Evolutionary conservation across 2,113 vertebrate genomes (phyloP).

Genomic region (Pristiophorus japonicus): DNA sequence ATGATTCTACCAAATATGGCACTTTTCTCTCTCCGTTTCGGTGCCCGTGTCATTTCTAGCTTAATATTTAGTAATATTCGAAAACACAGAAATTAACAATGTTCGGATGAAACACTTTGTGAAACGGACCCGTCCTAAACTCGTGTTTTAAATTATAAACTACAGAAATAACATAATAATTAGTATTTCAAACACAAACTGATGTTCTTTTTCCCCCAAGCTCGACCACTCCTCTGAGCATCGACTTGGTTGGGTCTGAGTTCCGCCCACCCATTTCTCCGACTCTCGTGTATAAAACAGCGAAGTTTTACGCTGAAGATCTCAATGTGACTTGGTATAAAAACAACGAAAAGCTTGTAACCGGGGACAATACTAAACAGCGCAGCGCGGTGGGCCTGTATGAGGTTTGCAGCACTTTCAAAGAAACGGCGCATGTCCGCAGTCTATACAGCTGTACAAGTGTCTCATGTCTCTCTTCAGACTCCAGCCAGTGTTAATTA

Average conservation of each 20-base stretch:
- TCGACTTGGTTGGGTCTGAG: not conserved
- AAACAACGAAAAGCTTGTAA: not conserved
- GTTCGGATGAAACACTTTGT: too few species aligned
- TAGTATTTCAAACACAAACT: not conserved
- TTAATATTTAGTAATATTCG: not conserved
- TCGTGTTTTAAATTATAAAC: not conserved
- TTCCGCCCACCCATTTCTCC: not conserved
- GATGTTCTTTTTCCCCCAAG: not conserved
- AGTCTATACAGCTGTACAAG: not conserved
- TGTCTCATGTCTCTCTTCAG: not conserved
- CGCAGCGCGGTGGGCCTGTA: not conserved
- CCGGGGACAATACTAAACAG: not conserved
- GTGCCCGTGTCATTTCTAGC: not conserved
- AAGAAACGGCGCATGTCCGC: too few species aligned
- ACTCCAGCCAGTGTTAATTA: not conserved
- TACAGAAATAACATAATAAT: not conserved
- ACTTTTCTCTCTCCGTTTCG: not conserved
- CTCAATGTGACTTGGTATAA: not conserved
- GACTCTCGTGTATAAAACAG: not conserved
- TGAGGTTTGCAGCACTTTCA: too few species aligned
- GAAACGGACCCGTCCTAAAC: not conserved
- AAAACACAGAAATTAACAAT: not conserved
- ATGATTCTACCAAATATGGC: not conserved
- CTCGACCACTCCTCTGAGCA: not conserved
- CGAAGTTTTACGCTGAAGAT: not conserved